Evolutionary conservation across 2,797 vertebrate genomes (phyloP).

Genomic region (Macropus fuliginosus): DNA sequence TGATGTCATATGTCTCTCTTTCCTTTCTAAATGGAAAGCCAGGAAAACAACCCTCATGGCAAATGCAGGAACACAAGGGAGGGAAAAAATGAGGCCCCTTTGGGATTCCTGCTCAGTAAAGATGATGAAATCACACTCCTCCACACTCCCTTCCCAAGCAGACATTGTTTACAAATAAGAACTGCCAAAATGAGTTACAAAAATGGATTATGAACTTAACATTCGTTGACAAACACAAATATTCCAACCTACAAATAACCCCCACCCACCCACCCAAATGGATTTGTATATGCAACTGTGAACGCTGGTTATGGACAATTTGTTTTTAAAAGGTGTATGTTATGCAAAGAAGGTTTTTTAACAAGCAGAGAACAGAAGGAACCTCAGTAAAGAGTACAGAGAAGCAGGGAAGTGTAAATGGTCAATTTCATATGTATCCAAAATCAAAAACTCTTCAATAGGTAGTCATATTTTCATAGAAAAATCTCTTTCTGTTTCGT

Average conservation of each 20-base stretch:
- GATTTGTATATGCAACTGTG: not conserved
- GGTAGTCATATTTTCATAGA: not conserved
- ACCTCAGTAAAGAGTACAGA: not conserved
- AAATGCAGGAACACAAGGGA: slow-evolving; percentile 49
- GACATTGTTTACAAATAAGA: not conserved
- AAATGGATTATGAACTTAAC: not conserved
- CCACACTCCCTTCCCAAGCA: not conserved
- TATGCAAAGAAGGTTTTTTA: not conserved
- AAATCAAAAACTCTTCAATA: not conserved
- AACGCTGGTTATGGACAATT: not conserved
- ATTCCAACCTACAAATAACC: not conserved
- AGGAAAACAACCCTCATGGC: slow-evolving; percentile 59
- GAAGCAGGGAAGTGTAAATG: not conserved
- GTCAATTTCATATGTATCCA: not conserved
- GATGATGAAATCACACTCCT: slow-evolving; percentile 56
- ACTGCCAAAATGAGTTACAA: not conserved
- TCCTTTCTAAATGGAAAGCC: slow-evolving; percentile 61
- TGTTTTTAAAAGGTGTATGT: not conserved
- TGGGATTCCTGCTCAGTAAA: slow-evolving; percentile 41
- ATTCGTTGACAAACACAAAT: not conserved
- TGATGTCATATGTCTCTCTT: slow-evolving; percentile 65
- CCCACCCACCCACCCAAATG: not conserved
- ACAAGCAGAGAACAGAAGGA: not conserved
- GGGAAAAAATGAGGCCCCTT: slow-evolving; percentile 15
- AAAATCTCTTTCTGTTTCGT: not conserved